Evolutionary conservation across 2,113 vertebrate species (phyloP), one percentile per base, ranked within the genome.

Genomic region (Ochotona princeps): DNA sequence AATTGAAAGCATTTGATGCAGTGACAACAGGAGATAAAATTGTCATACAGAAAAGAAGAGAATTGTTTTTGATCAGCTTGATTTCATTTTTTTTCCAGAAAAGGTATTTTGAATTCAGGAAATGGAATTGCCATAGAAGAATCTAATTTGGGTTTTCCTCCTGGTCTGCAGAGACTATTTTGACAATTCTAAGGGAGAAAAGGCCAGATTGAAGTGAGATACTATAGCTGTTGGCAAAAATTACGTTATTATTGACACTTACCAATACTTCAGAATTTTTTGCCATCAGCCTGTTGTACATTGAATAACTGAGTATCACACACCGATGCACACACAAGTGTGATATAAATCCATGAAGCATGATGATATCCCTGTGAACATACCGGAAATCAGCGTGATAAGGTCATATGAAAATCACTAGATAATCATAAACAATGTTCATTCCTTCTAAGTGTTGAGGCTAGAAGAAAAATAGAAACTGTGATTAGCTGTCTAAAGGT

Each of bases 1-100:
- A 95, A 95, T 21, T 96, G 91, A 95, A 92, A 86, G 25, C 76
- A 95, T 87, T 76, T 90, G 93, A 93, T 81, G 81, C 76, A 74
- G 20, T 66, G 80, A 75, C 90, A 85, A 96, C 28, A 38, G 23
- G 81, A 95, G 82, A 84, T 80, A 54, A 87, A 96, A 95, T 96
- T 96, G 93, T 96, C 88, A 90, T 38, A 75, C 74, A 83, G 49
- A 84, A 96, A 80, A 72, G 11, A 4, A 57, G 15, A 74, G n/a
- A 32, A 5, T 61, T 38, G 8, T 88, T 84, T 47, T 75, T 88
- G 47, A 14, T 18, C 30, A 90, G 28, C n/a, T 76, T 78, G 26
- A 74, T 73, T 83, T 5, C 13, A 78, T 69, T 20, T 23, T 35
- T 26, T 83, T 79, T 66, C 54, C n/a, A 87, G 44, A 81, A 35